Percentiles rank a stretch among this genome's conserved stretches.
Conservation (phyloP, 2,797 vertebrate genomes). For the Sebastes kiyomatsui region DNA sequence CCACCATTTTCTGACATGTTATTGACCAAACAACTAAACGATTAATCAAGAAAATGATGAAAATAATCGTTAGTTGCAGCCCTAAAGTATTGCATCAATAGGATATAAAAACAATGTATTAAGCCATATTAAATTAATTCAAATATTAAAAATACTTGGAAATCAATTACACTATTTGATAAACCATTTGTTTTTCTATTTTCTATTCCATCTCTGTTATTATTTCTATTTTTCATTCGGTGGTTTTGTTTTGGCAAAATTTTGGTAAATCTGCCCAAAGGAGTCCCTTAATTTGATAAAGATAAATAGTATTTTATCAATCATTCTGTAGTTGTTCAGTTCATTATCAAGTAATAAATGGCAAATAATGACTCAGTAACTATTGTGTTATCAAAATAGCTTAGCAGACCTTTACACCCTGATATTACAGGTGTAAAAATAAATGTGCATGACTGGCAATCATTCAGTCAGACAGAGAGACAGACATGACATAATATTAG, state of each 20-base stretch:
- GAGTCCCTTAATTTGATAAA: not conserved
- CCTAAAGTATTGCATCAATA: too few relatives aligned
- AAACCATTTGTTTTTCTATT: not conserved
- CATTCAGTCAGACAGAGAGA: not conserved
- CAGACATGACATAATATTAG: constrained; percentile 13
- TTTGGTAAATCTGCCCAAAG: not conserved
- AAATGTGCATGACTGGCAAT: not conserved
- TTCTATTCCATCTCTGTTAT: not conserved
- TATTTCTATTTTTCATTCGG: not conserved
- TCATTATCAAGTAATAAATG: not conserved
- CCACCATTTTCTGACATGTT: too few relatives aligned
- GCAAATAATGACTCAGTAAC: not conserved
- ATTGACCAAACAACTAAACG: too few relatives aligned
- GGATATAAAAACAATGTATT: not conserved
- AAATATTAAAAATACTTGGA: not conserved
- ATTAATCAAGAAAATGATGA: too few relatives aligned
- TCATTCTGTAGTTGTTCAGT: not conserved
- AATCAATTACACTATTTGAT: not conserved
- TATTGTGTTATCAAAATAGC: not conserved
- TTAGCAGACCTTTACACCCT: not conserved
- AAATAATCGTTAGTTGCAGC: too few relatives aligned
- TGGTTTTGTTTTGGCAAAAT: not conserved
- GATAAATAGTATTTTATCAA: not conserved
- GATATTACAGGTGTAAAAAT: not conserved
- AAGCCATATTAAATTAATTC: not conserved